Evolutionary conservation across 2,797 vertebrate genomes (phyloP), one percentile per base, ranked within the genome.

Genomic region (Galagoides demidoff): DNA sequence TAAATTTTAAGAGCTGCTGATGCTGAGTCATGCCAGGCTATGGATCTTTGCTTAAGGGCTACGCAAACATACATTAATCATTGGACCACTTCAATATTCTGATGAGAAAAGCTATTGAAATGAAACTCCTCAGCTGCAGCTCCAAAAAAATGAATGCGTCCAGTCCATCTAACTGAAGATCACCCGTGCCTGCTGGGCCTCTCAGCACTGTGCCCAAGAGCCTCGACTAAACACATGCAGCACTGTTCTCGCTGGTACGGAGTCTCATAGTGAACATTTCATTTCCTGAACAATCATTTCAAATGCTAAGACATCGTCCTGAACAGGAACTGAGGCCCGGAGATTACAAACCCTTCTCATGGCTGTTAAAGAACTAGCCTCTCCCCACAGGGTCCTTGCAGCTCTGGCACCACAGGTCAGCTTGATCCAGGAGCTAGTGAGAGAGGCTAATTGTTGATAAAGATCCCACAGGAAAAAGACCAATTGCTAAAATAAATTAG

Each of bases 391-490:
- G 83, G 13, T 25, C 27, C 68, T 31, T 71, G 61, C 68, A 61
- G 92, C 73, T 88, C 59, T 88, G 55, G 37, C 59, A 64, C 59
- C 71, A 27, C 31, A 45, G 84, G 57, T 84, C 29, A 55, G 71
- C 70, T 95, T 89, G 55, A 3, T 86, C 85, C 66, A 11, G 61
- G 22, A 87, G 5, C 71, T 49, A 79, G 77, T 43, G 5, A 79
- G 37, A 64, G 45, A 34, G 14, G 34, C 57, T 90, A 61, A 55
- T 37, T 59, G 70, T 11, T 66, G 52, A 78, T 7, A 91, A 96
- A 96, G 27, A 68, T 64, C 49, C 78, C 79, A 55, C 59, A 85
- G 68, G 68, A 74, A 79, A 92, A 92, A 84, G 49, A 92, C 20
- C 55, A 84, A 81, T 12, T 78, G 29, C 49, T 90, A 76, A 90